Evolutionary conservation across 2,797 vertebrate genomes (phyloP), one percentile per base, ranked within the genome.

Genomic region (Myotis daubentonii): DNA sequence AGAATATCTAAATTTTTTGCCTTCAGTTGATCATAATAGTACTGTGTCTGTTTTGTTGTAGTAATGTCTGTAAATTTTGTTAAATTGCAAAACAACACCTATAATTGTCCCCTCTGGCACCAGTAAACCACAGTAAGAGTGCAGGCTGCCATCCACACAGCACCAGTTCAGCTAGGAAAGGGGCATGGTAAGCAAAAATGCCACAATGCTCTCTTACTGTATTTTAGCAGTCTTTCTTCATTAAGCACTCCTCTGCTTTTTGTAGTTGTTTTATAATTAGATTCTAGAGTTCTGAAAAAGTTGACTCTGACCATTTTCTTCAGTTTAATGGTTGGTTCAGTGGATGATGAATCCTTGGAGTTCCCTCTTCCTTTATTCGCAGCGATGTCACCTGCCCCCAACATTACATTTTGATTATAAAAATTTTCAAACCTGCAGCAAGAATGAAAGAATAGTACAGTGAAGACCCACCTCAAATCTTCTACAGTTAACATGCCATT

Each of bases 151-250:
- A 72, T 25, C 28, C 16, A 15, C 41, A 72, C 15, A 55, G 72
- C 66, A 62, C 53, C 36, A 38, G 16, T 36, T 47, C 44, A 44
- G 11, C 20, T 78, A 41, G 8, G 51, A 76, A 83, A 41, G 8
- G 19, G 15, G n/a, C 11, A 57, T 53, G 70, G 20, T 38, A 78
- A 65, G 23, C 30, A 87, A 66, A 75, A 55, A 75, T 33, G 25
- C 8, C 86, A 38, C 41, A 70, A 25, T 84, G 15, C 3, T 30
- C 20, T 36, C 30, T 83, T 49, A 47, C 20, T 28, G 36, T 22
- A n/a, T 68, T 85, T 78, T 20, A 65, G 30, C 51, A 84, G 44
- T 25, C 16, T 89, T 78, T 79, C 53, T 89, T 89, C 80, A 94
- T 51, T 84, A 84, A 68, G 19, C 30, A 55, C 11, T 72, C 8